A percentile compares a stretch with the other conserved stretches of the same genome.
Conservation (phyloP, 64 coral and sea anemone species). For the Montipora foliosa region DNA sequence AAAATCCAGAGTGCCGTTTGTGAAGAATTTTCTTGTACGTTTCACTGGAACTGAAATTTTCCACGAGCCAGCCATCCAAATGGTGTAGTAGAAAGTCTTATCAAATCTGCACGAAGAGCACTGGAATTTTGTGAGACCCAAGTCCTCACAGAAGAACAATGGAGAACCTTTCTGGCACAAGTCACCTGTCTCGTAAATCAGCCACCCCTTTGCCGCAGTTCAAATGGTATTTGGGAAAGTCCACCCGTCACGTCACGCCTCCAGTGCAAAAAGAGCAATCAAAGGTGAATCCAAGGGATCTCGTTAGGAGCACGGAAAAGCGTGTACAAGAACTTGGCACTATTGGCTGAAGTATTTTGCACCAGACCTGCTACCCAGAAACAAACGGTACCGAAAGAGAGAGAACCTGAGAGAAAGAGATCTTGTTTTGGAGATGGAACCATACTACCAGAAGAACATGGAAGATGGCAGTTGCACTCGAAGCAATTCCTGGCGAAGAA, state of each 20-base stretch:
- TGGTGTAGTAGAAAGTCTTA: conserved; percentile 62
- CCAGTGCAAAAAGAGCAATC: conserved; percentile 36
- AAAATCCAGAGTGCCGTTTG: neutral
- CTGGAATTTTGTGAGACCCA: conserved; percentile 35
- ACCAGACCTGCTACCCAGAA: conserved; percentile 52
- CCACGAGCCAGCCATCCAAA: conserved; percentile 66
- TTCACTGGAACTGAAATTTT: conserved; percentile 59
- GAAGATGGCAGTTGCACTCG: conserved; percentile 28
- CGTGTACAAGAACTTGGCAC: conserved; percentile 30
- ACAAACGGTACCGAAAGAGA: conserved; percentile 60
- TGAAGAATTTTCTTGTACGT: conserved; percentile 7
- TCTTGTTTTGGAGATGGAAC: too few species aligned
- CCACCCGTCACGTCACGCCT: neutral
- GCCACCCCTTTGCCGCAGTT: too few species aligned
- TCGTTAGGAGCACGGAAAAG: conserved; percentile 12
- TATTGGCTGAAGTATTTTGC: conserved; percentile 59
- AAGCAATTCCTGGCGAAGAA: conserved; percentile 3
- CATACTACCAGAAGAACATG: conserved; percentile 36
- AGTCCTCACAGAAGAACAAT: conserved; percentile 65
- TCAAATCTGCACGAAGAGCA: conserved; percentile 54
- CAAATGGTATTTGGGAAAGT: too few species aligned
- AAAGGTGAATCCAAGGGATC: neutral
- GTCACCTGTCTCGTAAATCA: conserved; percentile 59
- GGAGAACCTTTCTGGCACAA: conserved; percentile 52
- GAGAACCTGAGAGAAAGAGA: conserved; percentile 34